Conservation (phyloP, 2,888 invertebrate genomes). For the Anthoptus insignis region DNA sequence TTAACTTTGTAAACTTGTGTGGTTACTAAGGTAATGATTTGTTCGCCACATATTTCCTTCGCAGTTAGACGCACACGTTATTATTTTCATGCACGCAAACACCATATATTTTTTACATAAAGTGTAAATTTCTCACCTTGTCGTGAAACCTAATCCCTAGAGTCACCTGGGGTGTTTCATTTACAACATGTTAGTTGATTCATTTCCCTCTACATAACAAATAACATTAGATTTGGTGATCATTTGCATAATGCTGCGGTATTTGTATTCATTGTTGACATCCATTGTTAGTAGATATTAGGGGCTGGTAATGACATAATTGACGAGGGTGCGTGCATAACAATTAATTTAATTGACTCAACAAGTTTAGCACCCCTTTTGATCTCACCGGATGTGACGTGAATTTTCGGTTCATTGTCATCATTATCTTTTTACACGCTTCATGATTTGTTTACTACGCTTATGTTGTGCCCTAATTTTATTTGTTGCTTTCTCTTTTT, state of each 20-base stretch:
- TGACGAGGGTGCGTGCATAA: conserved; percentile 77
- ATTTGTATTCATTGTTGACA: conserved; percentile 60
- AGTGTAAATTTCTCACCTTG: conserved; percentile 45
- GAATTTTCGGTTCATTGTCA: conserved; percentile 59
- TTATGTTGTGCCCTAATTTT: conserved; percentile 34
- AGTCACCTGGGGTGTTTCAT: conserved; percentile 43
- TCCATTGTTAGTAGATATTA: conserved; percentile 68
- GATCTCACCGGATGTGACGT: conserved; percentile 61
- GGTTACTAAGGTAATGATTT: conserved; percentile 35
- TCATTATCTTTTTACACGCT: conserved; percentile 43
- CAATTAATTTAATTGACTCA: conserved; percentile 78
- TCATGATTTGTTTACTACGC: conserved; percentile 41
- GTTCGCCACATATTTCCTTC: conserved; percentile 32
- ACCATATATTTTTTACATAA: conserved; percentile 55
- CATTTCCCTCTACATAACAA: conserved; percentile 42
- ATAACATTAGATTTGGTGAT: conserved; percentile 31
- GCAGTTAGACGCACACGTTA: conserved; percentile 53
- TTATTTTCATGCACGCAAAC: conserved; percentile 63
- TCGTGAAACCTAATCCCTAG: conserved; percentile 39
- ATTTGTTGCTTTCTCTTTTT: too few relatives aligned
- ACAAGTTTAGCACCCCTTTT: conserved; percentile 74
- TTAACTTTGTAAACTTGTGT: not conserved
- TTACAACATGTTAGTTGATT: conserved; percentile 42
- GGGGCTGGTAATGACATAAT: conserved; percentile 74
- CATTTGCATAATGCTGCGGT: conserved; percentile 49